These are phyloP conservation scores for Takifugu flavidus DNA, from an alignment of 2,113 vertebrate genomes.

Conservation along the genomic window DNA sequence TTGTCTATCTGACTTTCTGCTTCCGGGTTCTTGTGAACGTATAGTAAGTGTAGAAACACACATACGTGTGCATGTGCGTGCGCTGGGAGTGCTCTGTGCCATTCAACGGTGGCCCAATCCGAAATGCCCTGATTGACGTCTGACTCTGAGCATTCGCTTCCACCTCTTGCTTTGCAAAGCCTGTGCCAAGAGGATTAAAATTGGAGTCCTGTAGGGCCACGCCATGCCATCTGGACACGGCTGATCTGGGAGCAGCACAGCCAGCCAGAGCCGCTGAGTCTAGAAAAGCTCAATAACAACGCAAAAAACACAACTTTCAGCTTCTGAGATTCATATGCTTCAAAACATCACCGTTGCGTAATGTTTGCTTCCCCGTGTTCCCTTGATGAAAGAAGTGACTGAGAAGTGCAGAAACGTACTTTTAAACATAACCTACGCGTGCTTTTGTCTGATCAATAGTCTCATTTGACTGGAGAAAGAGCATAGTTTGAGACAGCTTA, in stretches of 20 bases:
- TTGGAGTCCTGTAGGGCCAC: conserved; percentile 62
- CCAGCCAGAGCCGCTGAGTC: conserved; percentile 55
- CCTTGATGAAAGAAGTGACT: no score
- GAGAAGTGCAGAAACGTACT: not conserved
- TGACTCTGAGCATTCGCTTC: conserved; percentile 67
- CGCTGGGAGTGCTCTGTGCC: conserved; percentile 7
- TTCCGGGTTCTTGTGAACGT: no score
- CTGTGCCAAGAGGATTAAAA: conserved; percentile 73
- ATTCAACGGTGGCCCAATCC: conserved; percentile 10
- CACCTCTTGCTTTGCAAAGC: conserved; percentile 60
- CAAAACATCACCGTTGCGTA: no score
- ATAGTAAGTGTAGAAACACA: no score
- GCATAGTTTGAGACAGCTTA: not conserved
- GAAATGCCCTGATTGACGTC: conserved; percentile 58
- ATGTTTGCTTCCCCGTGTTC: no score
- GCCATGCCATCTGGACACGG: conserved; percentile 71
- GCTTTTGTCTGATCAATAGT: no score
- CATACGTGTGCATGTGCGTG: not conserved
- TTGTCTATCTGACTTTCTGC: no score
- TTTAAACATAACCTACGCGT: not conserved
- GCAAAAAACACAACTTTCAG: conserved; percentile 45
- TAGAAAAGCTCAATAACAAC: conserved; percentile 47
- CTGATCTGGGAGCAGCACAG: conserved; percentile 63
- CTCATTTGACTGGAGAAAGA: not conserved
- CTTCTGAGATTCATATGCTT: no score